phyloP scores from a whole-genome alignment of 2,888 invertebrate species.

The Oligia strigilis region DNA sequence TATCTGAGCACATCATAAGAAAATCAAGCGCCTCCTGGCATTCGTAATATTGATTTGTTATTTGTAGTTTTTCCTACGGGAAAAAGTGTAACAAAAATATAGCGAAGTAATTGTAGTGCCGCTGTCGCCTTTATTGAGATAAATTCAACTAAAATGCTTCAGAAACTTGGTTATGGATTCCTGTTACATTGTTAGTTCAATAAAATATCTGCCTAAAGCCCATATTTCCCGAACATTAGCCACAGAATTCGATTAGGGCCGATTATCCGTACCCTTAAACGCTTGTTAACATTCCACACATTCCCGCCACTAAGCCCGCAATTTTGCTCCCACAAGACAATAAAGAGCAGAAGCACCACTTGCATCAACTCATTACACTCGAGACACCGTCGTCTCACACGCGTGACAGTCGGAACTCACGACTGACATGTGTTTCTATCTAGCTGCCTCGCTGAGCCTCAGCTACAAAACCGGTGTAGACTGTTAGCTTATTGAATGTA shows the following conservation, averaged over 20 bases:
- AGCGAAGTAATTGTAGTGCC: neutral
- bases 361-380: neutral
- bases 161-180: constrained; percentile 5
- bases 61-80: neutral
- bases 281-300: constrained; percentile 60
- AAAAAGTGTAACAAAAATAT: neutral
- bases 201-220: constrained; percentile 35
- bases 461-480: neutral
- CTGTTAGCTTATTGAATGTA: neutral
- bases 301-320: constrained; percentile 46
- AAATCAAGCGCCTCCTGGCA: neutral
- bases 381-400: no score
- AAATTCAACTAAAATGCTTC: neutral
- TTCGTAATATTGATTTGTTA: neutral
- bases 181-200: constrained; percentile 37
- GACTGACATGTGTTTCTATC: neutral
- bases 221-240: constrained; percentile 46
- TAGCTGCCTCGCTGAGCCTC: neutral
- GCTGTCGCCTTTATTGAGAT: neutral
- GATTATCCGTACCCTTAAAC: constrained; percentile 56
- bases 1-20: neutral
- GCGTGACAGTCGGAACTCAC: neutral
- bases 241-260: constrained; percentile 60
- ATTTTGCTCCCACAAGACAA: constrained; percentile 39
- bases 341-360: constrained; percentile 17